Base-by-base conservation (phyloP, 2,797 vertebrate species). In the Pelodytes ibericus region DNA sequence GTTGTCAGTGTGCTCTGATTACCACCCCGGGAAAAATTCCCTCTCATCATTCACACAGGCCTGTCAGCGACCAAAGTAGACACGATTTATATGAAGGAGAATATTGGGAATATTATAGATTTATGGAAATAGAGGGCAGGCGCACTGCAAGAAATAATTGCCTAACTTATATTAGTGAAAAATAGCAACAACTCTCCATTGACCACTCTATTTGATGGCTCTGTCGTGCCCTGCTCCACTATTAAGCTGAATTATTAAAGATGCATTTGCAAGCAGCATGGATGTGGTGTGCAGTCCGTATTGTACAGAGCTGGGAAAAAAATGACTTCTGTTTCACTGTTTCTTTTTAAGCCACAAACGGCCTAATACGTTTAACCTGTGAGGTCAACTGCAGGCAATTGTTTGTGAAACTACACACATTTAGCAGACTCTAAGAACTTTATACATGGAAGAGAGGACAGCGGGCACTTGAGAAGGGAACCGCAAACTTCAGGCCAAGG, bases 1-100 rank as follows among this genome's bases (percentile, higher is more conserved):
- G n/a, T 69, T 72, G 71, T 77, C 81, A 72, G 3, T 39, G 66
- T 47, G 41, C 51, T 53, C 81, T 81, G 68, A 68, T 64, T 80
- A 60, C 69, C 68, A 22, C 70, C 20, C 33, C 24, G 25, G 79
- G 33, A 47, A 75, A 51, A n/a, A 57, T 63, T 27, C 27, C n/a
- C 10, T 26, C 58, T 64, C 68, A 77, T 77, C 68, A 31, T 27
- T 74, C 77, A 73, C 31, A 25, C 74, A 26, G 3, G 3, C 70
- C 25, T 78, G 76, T 78, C 69, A 77, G 13, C 33, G 2, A 41
- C 30, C 26, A 7, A 11, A 31, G 39, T 31, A 59, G 61, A 47
- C 26, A 30, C 68, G 26, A 44, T 64, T 71, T 64, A 65, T 77
- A 77, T 44, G 20, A 70, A 3, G 0, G 70, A 41, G 60, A 58